Evolutionary conservation across 2,888 invertebrate genomes (phyloP), one percentile per base, ranked within the genome.

Genomic region (Macropis europaea): DNA sequence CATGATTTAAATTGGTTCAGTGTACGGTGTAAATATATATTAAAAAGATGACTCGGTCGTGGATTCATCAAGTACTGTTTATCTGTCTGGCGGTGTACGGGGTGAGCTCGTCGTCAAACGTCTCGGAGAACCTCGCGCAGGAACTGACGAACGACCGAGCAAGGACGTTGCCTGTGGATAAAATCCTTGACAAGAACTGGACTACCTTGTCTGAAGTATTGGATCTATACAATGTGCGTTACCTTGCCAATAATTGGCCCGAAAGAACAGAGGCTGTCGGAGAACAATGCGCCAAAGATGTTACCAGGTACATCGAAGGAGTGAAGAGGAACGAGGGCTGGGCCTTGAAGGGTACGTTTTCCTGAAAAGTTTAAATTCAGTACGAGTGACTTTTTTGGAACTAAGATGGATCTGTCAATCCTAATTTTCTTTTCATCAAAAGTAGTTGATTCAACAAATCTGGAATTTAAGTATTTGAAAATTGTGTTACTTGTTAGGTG

Each of bases 221-320:
- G 62, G 89, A 90, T 53, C 62, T 90, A 42, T 90, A 85, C 52
- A 87, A 84, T 73, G 77, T 84, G 11, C 81, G 77, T 62, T 77
- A 86, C 62, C 83, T 90, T 17, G 85, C 78, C 4, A 72, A 32
- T n/a, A 93, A 93, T 85, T 94, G 94, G 93, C 78, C 81, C 0
- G 88, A 90, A 22, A 90, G 92, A 40, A 76, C 82, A 40, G 77
- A 83, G 42, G 62, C 78, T 0, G 63, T 89, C 4, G 74, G 77
- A 2, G 60, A 68, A 11, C 78, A 87, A 54, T 90, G 90, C 72
- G 82, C 70, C 2, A 84, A 84, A 42, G 88, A 90, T 50, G 77
- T 90, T 17, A 84, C 85, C 15, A 80, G 85, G 48, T 90, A 86
- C 77, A 76, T 90, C 62, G 72, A 84, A 30, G 90, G 84, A 13